phyloP scores from a whole-genome alignment of 2,888 invertebrate species.

The Hypomecis punctinalis region DNA sequence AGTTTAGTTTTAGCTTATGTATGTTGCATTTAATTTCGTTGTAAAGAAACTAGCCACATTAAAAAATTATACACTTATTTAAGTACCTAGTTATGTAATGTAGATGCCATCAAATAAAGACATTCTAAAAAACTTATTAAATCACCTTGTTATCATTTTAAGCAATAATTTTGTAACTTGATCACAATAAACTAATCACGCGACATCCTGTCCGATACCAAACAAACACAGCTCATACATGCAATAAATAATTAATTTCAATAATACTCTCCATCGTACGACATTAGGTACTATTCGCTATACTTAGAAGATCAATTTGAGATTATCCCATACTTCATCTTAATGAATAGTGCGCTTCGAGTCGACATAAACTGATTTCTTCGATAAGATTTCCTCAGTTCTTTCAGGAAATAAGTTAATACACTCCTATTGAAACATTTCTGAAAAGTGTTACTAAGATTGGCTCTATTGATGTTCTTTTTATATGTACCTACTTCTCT shows the following conservation, averaged over 20 bases:
- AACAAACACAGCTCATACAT: neutral
- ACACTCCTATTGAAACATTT: conserved; percentile 10
- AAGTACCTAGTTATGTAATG: no score
- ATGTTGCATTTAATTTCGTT: no score
- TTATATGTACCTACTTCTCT: no score
- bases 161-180: no score
- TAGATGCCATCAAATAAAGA: no score
- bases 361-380: conserved; percentile 15
- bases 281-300: conserved; percentile 18
- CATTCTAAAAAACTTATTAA: no score
- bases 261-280: neutral
- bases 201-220: no score
- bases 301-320: conserved; percentile 22
- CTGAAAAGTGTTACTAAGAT: conserved; percentile 5
- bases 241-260: neutral
- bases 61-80: no score
- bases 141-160: no score
- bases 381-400: conserved; percentile 10
- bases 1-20: no score
- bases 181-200: no score
- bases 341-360: conserved; percentile 26
- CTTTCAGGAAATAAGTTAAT: conserved; percentile 4
- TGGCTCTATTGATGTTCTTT: conserved; percentile 2
- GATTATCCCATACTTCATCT: conserved; percentile 31
- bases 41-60: no score